Conservation (phyloP, 1,140 invertebrate species). For the Drosophila mauritiana region DNA sequence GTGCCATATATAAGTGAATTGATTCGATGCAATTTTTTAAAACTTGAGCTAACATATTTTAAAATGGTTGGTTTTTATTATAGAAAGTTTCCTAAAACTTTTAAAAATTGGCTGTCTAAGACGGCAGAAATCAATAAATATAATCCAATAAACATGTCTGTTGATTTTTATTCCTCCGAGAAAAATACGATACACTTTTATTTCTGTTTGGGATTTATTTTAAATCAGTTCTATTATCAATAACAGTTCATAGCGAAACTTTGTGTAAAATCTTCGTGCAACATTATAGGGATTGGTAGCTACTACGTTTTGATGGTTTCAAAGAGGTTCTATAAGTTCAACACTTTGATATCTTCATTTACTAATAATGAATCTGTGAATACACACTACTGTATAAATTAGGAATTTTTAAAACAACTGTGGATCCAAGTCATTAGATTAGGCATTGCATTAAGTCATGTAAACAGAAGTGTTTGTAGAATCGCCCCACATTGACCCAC, state of each 20-base stretch:
- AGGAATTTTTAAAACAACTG: constrained; percentile 2
- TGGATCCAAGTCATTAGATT: background rate
- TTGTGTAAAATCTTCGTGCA: constrained; percentile 11
- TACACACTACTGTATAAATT: background rate
- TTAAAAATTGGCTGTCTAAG: constrained; percentile 6
- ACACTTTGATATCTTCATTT: constrained; percentile 3
- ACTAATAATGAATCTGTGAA: background rate
- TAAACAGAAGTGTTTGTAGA: background rate
- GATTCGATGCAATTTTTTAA: constrained; percentile 29
- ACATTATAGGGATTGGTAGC: constrained; percentile 14
- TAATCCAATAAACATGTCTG: constrained; percentile 14
- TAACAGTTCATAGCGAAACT: constrained; percentile 24
- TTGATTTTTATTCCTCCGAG: background rate
- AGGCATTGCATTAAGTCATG: background rate
- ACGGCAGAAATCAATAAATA: constrained; percentile 17
- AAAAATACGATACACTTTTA: background rate
- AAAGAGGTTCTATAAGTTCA: constrained; percentile 2
- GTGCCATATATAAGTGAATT: constrained; percentile 47
- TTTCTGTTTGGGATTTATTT: constrained; percentile 3
- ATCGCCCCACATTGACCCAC: background rate
- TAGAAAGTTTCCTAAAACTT: constrained; percentile 4
- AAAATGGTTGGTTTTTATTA: constrained; percentile 8
- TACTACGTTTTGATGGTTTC: constrained; percentile 17
- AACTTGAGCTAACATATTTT: constrained; percentile 14
- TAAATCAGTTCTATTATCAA: constrained; percentile 12